A percentile compares a stretch with the other conserved stretches of the same genome.
Evolutionary conservation across 2,797 vertebrate species (phyloP).

Genomic region (Acestrorhynchus altus): DNA sequence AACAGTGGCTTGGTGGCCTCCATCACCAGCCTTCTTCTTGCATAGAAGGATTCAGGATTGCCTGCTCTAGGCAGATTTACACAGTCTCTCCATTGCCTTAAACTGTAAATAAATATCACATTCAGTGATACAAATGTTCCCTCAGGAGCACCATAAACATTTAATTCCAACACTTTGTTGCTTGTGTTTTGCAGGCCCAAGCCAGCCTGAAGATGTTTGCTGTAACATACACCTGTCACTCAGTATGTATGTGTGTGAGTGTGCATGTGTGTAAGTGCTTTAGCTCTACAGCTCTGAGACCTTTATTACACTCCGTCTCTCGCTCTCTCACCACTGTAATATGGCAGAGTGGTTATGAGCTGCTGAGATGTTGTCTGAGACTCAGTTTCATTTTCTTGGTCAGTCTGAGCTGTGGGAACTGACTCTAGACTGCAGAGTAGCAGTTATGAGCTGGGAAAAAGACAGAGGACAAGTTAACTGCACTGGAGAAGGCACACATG

Average conservation of each 20-base stretch:
- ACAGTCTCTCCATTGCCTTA: constrained; percentile 12
- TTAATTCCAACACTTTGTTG: constrained; percentile 38
- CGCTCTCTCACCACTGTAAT: constrained; percentile 22
- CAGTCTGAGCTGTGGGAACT: constrained; percentile 25
- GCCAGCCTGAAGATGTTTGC: constrained; percentile 38
- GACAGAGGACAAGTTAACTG: constrained; percentile 55
- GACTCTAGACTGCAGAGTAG: constrained; percentile 12
- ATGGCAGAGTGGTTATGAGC: constrained; percentile 43
- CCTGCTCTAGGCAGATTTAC: too few species aligned
- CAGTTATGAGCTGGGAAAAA: constrained; percentile 12
- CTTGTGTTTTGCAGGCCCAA: constrained; percentile 37
- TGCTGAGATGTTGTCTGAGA: constrained; percentile 41
- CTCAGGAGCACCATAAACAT: constrained; percentile 39
- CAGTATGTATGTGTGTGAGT: not conserved
- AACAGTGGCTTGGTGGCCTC: too few species aligned
- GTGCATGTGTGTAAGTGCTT: constrained; percentile 18
- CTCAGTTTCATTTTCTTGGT: constrained; percentile 42
- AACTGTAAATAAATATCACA: constrained; percentile 6
- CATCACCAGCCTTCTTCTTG: too few species aligned
- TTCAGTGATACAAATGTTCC: constrained; percentile 3
- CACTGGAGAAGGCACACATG: constrained; percentile 62
- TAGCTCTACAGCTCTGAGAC: constrained; percentile 24
- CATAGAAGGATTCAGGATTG: too few species aligned
- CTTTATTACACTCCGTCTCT: constrained; percentile 41
- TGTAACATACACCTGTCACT: constrained; percentile 50